Evolutionary conservation across 1,140 invertebrate genomes (phyloP).

Genomic region (Rhagoletis pomonella): DNA sequence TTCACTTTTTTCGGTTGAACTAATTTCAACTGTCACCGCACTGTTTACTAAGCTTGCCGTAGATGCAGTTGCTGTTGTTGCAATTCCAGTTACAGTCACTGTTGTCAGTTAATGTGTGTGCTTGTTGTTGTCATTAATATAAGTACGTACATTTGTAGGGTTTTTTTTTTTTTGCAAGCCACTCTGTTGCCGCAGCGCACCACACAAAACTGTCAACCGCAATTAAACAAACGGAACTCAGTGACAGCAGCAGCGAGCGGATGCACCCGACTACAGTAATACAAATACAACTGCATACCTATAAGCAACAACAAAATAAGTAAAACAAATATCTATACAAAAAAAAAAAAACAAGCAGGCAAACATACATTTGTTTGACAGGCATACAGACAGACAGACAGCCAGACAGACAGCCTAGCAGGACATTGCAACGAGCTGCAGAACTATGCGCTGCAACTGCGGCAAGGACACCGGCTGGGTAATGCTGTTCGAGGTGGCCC

Average conservation of each 20-base stretch:
- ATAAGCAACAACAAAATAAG: not conserved
- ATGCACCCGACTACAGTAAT: not conserved
- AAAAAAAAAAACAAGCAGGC: slow-evolving; percentile 19
- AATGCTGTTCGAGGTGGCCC: not conserved
- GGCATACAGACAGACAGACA: not conserved
- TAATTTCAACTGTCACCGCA: slow-evolving; percentile 49
- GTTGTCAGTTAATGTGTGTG: slow-evolving; percentile 1
- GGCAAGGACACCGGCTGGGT: not conserved
- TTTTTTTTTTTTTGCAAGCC: not conserved
- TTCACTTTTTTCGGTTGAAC: slow-evolving; percentile 44
- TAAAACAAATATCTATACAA: not conserved
- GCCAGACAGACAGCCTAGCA: not conserved
- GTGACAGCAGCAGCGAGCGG: slow-evolving; percentile 3
- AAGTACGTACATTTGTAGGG: not conserved
- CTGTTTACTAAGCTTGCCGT: slow-evolving; percentile 8
- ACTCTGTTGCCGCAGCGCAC: not conserved
- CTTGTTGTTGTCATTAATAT: not conserved
- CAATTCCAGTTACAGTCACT: not conserved
- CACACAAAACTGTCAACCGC: slow-evolving; percentile 35
- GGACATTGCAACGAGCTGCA: not conserved
- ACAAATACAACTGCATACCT: not conserved
- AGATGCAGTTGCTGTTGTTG: not conserved
- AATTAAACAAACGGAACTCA: slow-evolving; percentile 49
- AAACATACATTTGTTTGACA: not conserved
- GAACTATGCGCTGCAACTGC: not conserved